Evolutionary conservation across 2,888 invertebrate species (phyloP).

Genomic region (Pyrrhosoma nymphula): DNA sequence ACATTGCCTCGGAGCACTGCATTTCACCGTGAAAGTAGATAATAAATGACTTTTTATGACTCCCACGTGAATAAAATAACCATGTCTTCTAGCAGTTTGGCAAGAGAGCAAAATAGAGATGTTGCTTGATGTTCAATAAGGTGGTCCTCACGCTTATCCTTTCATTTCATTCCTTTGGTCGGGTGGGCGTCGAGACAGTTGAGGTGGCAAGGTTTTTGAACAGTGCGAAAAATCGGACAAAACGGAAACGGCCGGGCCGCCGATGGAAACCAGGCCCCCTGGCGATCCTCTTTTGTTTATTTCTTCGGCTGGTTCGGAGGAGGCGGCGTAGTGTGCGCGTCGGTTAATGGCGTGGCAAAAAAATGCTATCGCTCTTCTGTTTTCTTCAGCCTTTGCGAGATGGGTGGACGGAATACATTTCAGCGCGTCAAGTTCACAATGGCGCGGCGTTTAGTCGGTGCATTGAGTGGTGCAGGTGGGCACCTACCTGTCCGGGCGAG

Average conservation of each 20-base stretch:
- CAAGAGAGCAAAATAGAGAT: too few species aligned
- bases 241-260: neutral
- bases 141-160: neutral
- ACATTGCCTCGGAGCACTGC: too few species aligned
- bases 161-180: neutral
- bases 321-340: neutral
- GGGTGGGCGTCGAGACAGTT: neutral
- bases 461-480: conserved; percentile 3
- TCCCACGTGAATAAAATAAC: too few species aligned
- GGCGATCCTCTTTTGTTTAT: neutral
- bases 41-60: too few species aligned
- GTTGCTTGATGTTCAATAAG: neutral
- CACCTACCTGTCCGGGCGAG: conserved; percentile 18
- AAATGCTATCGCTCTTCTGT: neutral
- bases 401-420: neutral
- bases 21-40: too few species aligned
- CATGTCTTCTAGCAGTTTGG: too few species aligned
- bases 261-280: neutral
- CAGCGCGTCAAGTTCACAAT: neutral
- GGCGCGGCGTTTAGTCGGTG: neutral
- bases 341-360: neutral
- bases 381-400: neutral
- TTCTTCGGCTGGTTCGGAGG: neutral
- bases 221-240: neutral
- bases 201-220: neutral